These are phyloP conservation scores for Callyntrura sp. DNA, from an alignment of 2,888 invertebrate genomes.

Conservation along the genomic window DNA sequence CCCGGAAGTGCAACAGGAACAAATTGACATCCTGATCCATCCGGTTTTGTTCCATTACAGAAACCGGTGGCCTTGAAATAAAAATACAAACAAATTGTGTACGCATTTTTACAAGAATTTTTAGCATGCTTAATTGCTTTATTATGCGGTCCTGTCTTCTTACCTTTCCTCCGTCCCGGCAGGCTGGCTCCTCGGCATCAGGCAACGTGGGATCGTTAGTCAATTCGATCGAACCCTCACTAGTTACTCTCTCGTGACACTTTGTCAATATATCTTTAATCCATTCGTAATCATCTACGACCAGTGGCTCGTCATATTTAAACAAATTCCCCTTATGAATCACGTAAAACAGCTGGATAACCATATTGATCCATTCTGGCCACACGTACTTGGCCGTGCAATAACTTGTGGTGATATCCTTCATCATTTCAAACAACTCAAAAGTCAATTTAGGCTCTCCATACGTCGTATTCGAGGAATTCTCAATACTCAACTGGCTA, in stretches of 20 bases:
- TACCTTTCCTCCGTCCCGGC: slow-evolving; percentile 47
- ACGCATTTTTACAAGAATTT: slow-evolving; percentile 10
- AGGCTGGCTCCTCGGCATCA: neutral
- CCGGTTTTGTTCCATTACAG: slow-evolving; percentile 56
- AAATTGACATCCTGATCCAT: slow-evolving; percentile 68
- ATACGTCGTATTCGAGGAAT: slow-evolving; percentile 36
- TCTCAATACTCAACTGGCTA: slow-evolving; percentile 63
- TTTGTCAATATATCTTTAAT: slow-evolving; percentile 77
- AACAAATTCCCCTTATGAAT: slow-evolving; percentile 80
- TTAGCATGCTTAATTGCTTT: neutral
- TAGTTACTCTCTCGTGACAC: slow-evolving; percentile 49
- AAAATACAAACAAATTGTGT: neutral
- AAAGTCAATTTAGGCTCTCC: slow-evolving; percentile 80
- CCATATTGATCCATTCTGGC: slow-evolving; percentile 77
- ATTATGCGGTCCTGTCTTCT: too few relatives aligned
- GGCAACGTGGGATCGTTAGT: neutral
- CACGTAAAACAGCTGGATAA: slow-evolving; percentile 75
- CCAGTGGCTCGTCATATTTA: slow-evolving; percentile 77
- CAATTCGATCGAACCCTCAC: neutral
- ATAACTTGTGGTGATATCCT: slow-evolving; percentile 70
- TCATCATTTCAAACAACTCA: slow-evolving; percentile 78
- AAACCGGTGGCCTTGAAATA: slow-evolving; percentile 71
- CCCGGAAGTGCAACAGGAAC: slow-evolving; percentile 47
- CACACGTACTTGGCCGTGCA: slow-evolving; percentile 78
- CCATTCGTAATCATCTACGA: slow-evolving; percentile 77